Evolutionary conservation across 2,888 invertebrate species (phyloP).

Genomic region (Polymixis flavicincta): DNA sequence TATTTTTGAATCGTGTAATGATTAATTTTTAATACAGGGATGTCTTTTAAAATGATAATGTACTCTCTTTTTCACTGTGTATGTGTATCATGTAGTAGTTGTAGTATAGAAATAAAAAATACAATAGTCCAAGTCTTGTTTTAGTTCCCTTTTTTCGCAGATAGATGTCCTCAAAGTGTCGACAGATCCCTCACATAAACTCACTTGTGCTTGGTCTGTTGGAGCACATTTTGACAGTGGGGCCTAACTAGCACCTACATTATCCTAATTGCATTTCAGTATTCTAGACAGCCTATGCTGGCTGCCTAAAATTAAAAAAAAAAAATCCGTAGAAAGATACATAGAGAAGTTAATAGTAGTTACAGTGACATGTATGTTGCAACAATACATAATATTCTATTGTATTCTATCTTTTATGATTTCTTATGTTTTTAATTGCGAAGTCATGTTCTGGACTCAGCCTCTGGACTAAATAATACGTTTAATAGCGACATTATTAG

Average conservation of each 20-base stretch:
- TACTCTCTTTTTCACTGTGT: neutral
- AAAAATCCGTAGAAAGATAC: too few relatives aligned
- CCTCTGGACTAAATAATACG: neutral
- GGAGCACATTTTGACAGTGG: neutral
- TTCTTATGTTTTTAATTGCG: neutral
- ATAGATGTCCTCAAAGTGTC: neutral
- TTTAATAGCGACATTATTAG: neutral
- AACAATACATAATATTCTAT: neutral
- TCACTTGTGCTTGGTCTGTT: neutral
- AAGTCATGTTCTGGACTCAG: neutral
- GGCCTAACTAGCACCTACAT: neutral
- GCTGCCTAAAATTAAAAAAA: neutral
- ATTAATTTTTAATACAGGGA: neutral
- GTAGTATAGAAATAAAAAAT: neutral
- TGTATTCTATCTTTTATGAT: neutral
- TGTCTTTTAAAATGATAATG: slow-evolving; percentile 30
- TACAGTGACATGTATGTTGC: too few relatives aligned
- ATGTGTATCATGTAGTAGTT: neutral
- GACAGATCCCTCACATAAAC: neutral
- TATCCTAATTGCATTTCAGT: neutral
- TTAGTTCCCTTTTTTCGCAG: slow-evolving; percentile 1
- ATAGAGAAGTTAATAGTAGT: neutral
- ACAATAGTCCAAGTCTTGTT: neutral
- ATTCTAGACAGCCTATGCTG: neutral
- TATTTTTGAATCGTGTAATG: slow-evolving; percentile 10